phyloP scores from a whole-genome alignment of 2,113 vertebrate species.

The Melospiza georgiana region DNA sequence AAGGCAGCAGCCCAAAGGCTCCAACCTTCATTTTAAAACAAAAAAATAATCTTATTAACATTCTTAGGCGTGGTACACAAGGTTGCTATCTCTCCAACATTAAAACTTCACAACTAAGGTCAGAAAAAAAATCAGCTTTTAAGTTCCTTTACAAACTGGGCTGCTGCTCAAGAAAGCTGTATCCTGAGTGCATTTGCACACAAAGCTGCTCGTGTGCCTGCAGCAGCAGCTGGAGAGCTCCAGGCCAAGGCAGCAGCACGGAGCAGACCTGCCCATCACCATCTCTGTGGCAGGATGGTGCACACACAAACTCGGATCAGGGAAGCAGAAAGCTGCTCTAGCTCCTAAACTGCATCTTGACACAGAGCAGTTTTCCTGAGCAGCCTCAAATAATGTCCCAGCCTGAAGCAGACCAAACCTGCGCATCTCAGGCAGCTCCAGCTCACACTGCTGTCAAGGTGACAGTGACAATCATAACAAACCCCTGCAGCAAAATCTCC shows the following conservation, averaged over 20 bases:
- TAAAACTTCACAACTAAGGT: background rate
- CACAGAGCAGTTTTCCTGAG: background rate
- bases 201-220: rapidly evolving
- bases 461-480: background rate
- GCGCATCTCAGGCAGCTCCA: background rate
- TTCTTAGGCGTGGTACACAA: background rate
- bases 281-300: rapidly evolving
- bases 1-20: background rate
- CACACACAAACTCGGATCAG: too few relatives aligned
- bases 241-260: background rate
- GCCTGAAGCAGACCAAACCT: background rate
- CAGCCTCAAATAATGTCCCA: background rate
- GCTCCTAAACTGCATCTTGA: rapidly evolving
- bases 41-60: background rate
- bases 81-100: rapidly evolving
- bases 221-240: background rate
- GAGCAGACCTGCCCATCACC: rapidly evolving
- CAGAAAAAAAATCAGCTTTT: background rate
- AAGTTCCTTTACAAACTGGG: background rate
- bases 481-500: background rate
- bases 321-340: background rate
- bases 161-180: background rate
- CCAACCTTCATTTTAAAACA: background rate
- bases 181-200: rapidly evolving
- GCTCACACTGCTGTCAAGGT: background rate